Evolutionary conservation across 2,888 invertebrate genomes (phyloP).

Genomic region (Electrophaes corylata): DNA sequence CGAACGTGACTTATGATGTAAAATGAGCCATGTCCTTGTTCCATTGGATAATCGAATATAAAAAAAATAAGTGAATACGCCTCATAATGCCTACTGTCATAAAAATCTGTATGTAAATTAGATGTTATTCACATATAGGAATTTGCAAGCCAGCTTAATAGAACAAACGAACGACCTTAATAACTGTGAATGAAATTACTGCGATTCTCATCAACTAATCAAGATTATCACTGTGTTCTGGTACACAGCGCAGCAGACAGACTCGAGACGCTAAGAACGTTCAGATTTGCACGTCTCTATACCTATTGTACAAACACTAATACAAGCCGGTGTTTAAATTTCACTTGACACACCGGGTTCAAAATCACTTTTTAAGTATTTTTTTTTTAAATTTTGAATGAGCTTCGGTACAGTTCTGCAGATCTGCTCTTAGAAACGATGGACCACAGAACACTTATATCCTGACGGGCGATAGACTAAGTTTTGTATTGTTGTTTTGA

Average conservation of each 20-base stretch:
- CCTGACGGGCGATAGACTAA: too few relatives aligned
- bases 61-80: too few relatives aligned
- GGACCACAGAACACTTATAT: too few relatives aligned
- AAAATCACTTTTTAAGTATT: not conserved
- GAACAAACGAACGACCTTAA: conserved; percentile 10
- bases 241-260: conserved; percentile 16
- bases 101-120: too few relatives aligned
- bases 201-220: conserved; percentile 36
- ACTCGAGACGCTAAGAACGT: conserved; percentile 10
- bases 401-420: too few relatives aligned
- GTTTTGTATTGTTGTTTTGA: too few relatives aligned
- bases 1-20: too few relatives aligned
- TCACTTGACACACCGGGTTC: not conserved
- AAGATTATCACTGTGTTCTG: conserved; percentile 23
- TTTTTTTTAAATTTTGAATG: too few relatives aligned
- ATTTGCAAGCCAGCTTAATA: not conserved
- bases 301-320: not conserved
- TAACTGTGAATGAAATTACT: conserved; percentile 35
- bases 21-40: too few relatives aligned
- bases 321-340: not conserved
- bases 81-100: too few relatives aligned
- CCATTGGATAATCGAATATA: too few relatives aligned
- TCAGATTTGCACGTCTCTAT: conserved; percentile 6
- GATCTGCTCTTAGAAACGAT: too few relatives aligned
- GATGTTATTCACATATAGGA: not conserved